Percentiles rank a stretch among this genome's conserved stretches.
Conservation (phyloP, 2,113 vertebrate genomes). For the Micromys minutus region DNA sequence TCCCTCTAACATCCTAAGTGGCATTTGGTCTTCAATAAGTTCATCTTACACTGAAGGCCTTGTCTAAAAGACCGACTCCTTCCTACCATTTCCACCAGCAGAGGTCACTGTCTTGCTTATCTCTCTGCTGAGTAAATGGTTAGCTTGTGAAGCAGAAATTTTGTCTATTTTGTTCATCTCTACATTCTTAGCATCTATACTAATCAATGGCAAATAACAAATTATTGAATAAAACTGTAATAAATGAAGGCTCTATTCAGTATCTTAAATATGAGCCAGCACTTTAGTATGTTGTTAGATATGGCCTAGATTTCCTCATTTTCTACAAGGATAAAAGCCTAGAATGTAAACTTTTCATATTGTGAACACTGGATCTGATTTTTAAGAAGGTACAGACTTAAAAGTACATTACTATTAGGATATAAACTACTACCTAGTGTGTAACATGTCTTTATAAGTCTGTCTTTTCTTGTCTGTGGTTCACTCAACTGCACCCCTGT, state of each 20-base stretch:
- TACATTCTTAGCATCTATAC: background rate
- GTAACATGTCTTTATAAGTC: background rate
- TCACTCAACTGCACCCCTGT: conserved; percentile 18
- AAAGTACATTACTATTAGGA: background rate
- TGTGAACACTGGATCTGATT: background rate
- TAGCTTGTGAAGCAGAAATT: background rate
- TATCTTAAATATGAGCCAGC: background rate
- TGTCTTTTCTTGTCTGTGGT: background rate
- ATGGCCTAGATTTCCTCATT: background rate
- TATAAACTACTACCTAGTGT: background rate
- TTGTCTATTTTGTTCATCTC: background rate
- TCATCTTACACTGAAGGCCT: background rate
- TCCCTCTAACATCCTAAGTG: background rate
- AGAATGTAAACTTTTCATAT: background rate
- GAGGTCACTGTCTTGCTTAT: background rate
- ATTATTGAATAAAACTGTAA: background rate
- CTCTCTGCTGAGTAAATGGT: background rate
- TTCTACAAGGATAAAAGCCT: conserved; percentile 47
- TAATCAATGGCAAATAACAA: background rate
- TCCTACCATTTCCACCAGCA: background rate
- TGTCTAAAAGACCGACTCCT: background rate
- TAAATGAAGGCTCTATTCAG: background rate
- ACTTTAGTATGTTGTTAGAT: background rate
- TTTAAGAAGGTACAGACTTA: background rate
- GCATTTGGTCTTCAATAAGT: background rate